Base-by-base conservation (phyloP, 2,797 vertebrate genomes). In the Phylloscopus collybita region DNA sequence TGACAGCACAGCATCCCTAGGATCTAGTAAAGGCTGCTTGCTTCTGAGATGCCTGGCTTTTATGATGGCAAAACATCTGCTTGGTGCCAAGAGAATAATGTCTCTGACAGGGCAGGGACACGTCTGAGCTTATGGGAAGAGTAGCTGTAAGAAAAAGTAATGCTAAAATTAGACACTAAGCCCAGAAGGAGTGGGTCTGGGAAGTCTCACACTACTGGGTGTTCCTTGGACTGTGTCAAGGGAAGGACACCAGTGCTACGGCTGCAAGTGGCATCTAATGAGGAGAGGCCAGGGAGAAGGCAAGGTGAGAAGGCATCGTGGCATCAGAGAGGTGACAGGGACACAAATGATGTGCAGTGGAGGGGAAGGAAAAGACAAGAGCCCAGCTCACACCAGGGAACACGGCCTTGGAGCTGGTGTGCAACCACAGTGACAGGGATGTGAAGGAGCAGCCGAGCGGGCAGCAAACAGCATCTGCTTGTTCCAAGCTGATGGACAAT, bases 161-260 rank as follows among this genome's bases (percentile, higher is more conserved):
- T 75, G 34, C 42, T 90, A 83, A 95, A 90, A 72, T 78, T 79
- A 86, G 30, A 93, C 50, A 21, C 15, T 53, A 53, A 71, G 17
- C 57, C 34, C 45, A 65, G 71, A 86, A 90, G 34, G 21, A 94
- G 22, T 17, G 27, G 25, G 21, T 51, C 23, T 88, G 57, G 30
- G 8, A 72, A 92, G 23, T 61, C 25, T 83, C 38, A 44, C 26
- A 17, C 19, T 78, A 60, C 56, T 23, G 57, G 29, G 5, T 76
- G 25, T 21, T 92, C 50, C 59, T 72, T 45, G 47, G 73, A 53
- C 20, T 62, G 30, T n/a, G 50, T 66, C 70, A 72, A 79, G 64
- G 25, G 21, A 69, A 32, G 30, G n/a, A 84, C 59, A 22, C 34
- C 11, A 22, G 2, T 9, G 6, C 0, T 7, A 6, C 2, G 1